Evolutionary conservation across 2,888 invertebrate genomes (phyloP).

Genomic region (Nomada lathburiana): DNA sequence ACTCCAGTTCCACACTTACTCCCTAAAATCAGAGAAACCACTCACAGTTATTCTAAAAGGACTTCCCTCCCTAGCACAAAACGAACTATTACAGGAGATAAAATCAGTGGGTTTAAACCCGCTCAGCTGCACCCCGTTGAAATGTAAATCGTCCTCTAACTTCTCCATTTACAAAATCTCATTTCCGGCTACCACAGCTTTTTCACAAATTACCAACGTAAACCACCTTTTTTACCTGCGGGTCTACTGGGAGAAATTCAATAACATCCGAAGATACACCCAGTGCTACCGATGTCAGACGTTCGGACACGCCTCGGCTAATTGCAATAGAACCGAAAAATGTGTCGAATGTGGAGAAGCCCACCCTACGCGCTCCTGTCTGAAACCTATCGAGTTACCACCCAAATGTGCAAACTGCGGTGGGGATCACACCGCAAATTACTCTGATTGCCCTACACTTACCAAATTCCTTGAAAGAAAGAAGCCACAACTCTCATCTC

Average conservation of each 20-base stretch:
- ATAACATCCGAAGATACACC: neutral
- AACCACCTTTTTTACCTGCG: neutral
- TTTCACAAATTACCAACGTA: neutral
- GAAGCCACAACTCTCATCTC: neutral
- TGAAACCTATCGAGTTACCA: neutral
- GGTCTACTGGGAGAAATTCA: neutral
- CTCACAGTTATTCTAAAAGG: neutral
- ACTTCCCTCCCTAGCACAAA: neutral
- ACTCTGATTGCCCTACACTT: neutral
- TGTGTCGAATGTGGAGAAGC: neutral
- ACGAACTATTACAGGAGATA: neutral
- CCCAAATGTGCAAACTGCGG: conserved; percentile 1
- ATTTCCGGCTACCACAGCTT: neutral
- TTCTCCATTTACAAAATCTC: neutral
- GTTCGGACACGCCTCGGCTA: neutral
- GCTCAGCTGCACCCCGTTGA: neutral
- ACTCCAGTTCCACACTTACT: neutral
- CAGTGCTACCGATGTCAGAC: neutral
- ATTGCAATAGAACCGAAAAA: neutral
- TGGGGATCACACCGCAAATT: neutral
- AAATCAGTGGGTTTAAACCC: neutral
- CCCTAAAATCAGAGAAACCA: neutral
- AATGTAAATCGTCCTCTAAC: neutral
- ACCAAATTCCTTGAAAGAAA: neutral
- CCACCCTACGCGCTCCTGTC: neutral